A percentile compares a stretch with the other conserved stretches of the same genome.
Conservation (phyloP, 1,140 invertebrate species). For the Anastrepha ludens region DNA sequence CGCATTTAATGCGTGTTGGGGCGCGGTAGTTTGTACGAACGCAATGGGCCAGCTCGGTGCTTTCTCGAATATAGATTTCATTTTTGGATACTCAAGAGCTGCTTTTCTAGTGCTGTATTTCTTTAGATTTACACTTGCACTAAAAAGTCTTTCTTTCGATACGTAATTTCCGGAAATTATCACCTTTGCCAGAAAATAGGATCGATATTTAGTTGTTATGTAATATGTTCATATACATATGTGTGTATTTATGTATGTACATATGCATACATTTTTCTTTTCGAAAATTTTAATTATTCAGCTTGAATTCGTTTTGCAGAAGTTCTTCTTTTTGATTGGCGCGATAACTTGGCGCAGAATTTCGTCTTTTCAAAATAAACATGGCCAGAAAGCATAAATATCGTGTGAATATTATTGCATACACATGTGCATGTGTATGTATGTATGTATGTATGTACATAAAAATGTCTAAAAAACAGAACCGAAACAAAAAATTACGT, state of each 20-base stretch:
- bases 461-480: no score
- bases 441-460: not conserved
- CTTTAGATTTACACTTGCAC: conserved; percentile 16
- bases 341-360: no score
- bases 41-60: not conserved
- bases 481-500: no score
- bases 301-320: no score
- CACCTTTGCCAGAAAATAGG: no score
- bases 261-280: no score
- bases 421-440: not conserved
- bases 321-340: no score
- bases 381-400: no score
- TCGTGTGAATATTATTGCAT: not conserved
- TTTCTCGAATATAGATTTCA: not conserved
- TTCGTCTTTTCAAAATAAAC: no score
- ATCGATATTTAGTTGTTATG: not conserved
- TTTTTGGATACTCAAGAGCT: not conserved
- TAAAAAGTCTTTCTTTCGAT: not conserved
- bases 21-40: conserved; percentile 35
- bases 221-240: not conserved
- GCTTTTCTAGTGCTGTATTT: not conserved
- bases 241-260: no score
- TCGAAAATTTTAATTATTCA: no score
- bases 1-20: conserved; percentile 33
- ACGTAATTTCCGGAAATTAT: no score